Percentiles rank a stretch among this genome's conserved stretches.
Conservation (phyloP, 2,888 invertebrate species). For the Drosophila stalkeri region DNA sequence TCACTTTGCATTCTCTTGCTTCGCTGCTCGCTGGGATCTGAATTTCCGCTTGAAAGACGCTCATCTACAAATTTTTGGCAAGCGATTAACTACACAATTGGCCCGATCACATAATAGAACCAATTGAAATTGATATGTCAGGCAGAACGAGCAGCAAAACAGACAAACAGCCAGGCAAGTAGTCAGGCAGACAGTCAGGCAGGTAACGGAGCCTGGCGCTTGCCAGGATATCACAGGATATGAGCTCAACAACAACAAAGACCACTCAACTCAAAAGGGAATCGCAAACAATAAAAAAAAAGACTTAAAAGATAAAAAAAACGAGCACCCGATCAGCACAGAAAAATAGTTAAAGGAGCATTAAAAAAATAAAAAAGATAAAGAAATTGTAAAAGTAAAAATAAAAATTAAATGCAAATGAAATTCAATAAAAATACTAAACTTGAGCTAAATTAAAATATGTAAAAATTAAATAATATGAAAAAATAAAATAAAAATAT, state of each 20-base stretch:
- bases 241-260: constrained; percentile 17
- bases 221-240: constrained; percentile 52
- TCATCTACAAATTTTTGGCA: constrained; percentile 4
- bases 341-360: background rate
- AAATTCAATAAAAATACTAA: background rate
- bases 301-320: background rate
- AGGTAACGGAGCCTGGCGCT: constrained; percentile 63
- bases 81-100: constrained; percentile 38
- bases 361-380: background rate
- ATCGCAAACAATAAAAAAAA: constrained; percentile 23
- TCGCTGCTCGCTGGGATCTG: background rate
- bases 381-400: background rate
- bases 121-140: constrained; percentile 58
- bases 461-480: no score
- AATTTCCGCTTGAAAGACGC: constrained; percentile 21
- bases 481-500: no score
- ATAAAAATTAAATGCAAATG: background rate
- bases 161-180: constrained; percentile 15
- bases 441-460: no score
- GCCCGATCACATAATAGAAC: constrained; percentile 46
- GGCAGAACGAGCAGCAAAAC: background rate
- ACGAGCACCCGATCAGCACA: constrained; percentile 2
- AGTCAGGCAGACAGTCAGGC: constrained; percentile 10
- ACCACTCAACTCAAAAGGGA: constrained; percentile 26
- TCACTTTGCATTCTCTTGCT: background rate